phyloP scores from a whole-genome alignment of 2,888 invertebrate species.

The Sepiola atlantica region DNA sequence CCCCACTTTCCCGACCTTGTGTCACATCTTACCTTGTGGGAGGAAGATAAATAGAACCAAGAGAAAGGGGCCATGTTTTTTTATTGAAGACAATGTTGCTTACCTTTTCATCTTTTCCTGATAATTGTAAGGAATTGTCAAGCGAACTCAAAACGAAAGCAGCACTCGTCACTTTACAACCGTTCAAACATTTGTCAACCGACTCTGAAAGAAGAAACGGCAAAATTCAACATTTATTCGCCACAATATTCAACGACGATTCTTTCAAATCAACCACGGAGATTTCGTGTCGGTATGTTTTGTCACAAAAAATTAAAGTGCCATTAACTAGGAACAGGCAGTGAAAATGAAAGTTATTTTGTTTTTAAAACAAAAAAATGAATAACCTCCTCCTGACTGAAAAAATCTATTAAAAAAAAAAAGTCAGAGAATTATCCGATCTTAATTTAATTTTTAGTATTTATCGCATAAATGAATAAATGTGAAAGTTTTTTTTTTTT shows the following conservation, averaged over 20 bases:
- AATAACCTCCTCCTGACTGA: too few species aligned
- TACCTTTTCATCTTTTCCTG: constrained; percentile 72
- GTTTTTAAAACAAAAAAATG: too few species aligned
- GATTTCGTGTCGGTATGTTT: neutral
- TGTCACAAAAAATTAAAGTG: neutral
- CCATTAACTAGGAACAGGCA: neutral
- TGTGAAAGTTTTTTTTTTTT: too few species aligned
- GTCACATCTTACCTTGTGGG: too few species aligned
- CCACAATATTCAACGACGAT: neutral
- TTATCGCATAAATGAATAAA: too few species aligned
- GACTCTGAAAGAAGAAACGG: constrained; percentile 54
- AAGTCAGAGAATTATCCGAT: too few species aligned
- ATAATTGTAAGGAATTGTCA: constrained; percentile 70
- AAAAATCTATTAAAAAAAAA: too few species aligned
- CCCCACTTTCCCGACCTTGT: too few species aligned
- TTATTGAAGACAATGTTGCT: neutral
- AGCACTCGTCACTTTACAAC: constrained; percentile 69
- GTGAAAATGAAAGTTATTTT: too few species aligned
- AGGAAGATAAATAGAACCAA: too few species aligned
- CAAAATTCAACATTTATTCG: neutral
- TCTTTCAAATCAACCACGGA: neutral
- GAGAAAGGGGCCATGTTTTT: too few species aligned
- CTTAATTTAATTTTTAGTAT: too few species aligned
- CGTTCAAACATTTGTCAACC: constrained; percentile 60
- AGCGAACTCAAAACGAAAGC: constrained; percentile 73